Conservation (phyloP, 92 coral and sea anemone species). For the Heteractis magnifica region DNA sequence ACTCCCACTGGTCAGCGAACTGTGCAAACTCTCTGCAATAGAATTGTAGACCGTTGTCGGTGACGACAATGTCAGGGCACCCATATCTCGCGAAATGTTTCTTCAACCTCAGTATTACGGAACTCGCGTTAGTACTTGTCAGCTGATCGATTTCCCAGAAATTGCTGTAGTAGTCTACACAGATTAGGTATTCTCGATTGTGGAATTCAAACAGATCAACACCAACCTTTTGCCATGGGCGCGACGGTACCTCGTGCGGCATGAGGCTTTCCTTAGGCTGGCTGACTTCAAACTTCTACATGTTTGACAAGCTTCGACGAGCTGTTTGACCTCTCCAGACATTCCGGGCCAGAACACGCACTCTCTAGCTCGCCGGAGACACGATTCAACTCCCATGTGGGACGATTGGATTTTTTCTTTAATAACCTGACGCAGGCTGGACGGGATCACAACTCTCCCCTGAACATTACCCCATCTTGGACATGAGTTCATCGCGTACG, state of each 20-base stretch:
- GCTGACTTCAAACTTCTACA: constrained; percentile 26
- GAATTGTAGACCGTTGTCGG: constrained; percentile 51
- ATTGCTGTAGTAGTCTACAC: too few relatives aligned
- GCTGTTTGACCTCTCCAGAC: constrained; percentile 25
- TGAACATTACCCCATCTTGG: neutral
- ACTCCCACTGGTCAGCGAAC: constrained; percentile 39
- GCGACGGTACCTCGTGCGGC: too few relatives aligned
- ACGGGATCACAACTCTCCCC: neutral
- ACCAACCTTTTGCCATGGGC: too few relatives aligned
- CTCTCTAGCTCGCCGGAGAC: constrained; percentile 48
- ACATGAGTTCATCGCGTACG: neutral
- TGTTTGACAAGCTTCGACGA: constrained; percentile 30
- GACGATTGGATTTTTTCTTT: too few relatives aligned
- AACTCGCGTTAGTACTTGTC: constrained; percentile 8
- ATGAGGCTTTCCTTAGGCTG: too few relatives aligned
- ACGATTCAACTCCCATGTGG: constrained; percentile 33
- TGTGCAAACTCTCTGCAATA: constrained; percentile 15
- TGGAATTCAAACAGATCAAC: too few relatives aligned
- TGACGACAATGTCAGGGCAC: constrained; percentile 24
- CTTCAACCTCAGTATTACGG: constrained; percentile 19
- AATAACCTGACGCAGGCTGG: constrained; percentile 14
- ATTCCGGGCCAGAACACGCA: constrained; percentile 39
- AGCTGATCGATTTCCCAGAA: too few relatives aligned
- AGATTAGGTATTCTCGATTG: too few relatives aligned
- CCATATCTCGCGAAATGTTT: constrained; percentile 44